Evolutionary conservation across 1,140 invertebrate genomes (phyloP).

Genomic region (Parasteatoda tepidariorum): DNA sequence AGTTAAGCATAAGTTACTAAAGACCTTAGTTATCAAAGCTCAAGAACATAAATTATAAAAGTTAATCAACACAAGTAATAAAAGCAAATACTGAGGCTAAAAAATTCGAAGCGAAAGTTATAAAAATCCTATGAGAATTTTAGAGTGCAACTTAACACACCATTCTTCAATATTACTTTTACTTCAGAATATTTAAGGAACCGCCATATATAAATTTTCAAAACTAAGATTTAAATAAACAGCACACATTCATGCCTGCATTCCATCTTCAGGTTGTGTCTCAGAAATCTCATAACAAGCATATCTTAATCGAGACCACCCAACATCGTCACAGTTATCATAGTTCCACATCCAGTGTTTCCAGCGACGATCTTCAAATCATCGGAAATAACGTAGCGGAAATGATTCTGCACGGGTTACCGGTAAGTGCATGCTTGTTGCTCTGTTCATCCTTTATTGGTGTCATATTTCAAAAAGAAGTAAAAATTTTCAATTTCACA

Average conservation of each 20-base stretch:
- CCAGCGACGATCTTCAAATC: constrained; percentile 69
- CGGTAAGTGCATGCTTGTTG: constrained; percentile 69
- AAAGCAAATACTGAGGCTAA: too few relatives aligned
- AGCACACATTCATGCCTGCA: background rate
- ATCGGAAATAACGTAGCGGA: constrained; percentile 72
- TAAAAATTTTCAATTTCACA: too few relatives aligned
- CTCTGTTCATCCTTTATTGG: background rate
- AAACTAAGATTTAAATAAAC: background rate
- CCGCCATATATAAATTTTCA: too few relatives aligned
- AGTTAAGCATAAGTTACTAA: too few relatives aligned
- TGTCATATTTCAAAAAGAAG: too few relatives aligned
- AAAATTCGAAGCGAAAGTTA: too few relatives aligned
- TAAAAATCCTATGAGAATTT: too few relatives aligned
- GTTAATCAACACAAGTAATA: too few relatives aligned
- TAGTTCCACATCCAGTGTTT: constrained; percentile 72
- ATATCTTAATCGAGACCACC: constrained; percentile 70
- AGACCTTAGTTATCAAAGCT: too few relatives aligned
- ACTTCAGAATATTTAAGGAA: background rate
- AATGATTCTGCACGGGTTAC: constrained; percentile 73
- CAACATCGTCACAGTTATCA: constrained; percentile 71
- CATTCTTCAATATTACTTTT: background rate
- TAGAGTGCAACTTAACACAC: too few relatives aligned
- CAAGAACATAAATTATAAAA: too few relatives aligned
- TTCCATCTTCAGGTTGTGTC: constrained; percentile 9
- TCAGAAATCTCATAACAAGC: constrained; percentile 59